These are phyloP conservation scores for Griposia aprilina DNA, from an alignment of 2,888 invertebrate genomes.

Conservation along the genomic window DNA sequence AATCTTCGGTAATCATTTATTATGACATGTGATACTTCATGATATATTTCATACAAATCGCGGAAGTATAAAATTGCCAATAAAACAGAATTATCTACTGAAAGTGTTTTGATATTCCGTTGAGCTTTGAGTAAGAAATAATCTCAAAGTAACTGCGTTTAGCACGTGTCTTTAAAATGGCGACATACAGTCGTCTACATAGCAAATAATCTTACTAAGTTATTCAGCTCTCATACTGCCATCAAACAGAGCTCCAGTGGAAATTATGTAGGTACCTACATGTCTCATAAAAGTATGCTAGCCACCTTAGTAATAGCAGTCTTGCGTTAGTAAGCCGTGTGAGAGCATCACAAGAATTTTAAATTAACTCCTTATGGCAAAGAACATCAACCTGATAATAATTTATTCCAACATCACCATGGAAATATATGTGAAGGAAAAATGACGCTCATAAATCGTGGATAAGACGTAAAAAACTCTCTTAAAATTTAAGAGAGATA, in stretches of 20 bases:
- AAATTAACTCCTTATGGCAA: slow-evolving; percentile 38
- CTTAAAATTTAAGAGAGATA: slow-evolving; percentile 61
- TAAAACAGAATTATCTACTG: neutral
- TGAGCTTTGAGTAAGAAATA: neutral
- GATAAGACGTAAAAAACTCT: slow-evolving; percentile 63
- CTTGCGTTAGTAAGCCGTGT: slow-evolving; percentile 1
- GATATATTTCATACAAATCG: neutral
- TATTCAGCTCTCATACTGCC: slow-evolving; percentile 25
- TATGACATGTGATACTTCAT: neutral
- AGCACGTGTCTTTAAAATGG: slow-evolving; percentile 15
- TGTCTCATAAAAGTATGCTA: slow-evolving; percentile 33
- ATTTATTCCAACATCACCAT: slow-evolving; percentile 35
- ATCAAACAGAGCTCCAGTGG: slow-evolving; percentile 18
- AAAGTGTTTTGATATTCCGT: neutral
- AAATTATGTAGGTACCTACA: slow-evolving; percentile 15
- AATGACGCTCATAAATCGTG: slow-evolving; percentile 57
- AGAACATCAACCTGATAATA: slow-evolving; percentile 40
- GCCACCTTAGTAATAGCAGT: slow-evolving; percentile 35
- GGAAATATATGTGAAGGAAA: slow-evolving; percentile 54
- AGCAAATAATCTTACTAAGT: slow-evolving; percentile 35
- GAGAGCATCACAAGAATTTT: slow-evolving; percentile 25
- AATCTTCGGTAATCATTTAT: too few species aligned
- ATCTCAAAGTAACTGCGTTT: neutral
- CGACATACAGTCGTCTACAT: slow-evolving; percentile 2
- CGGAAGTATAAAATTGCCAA: neutral